Evolutionary conservation across 2,888 invertebrate genomes (phyloP), one percentile per base, ranked within the genome.

Genomic region (Zonitis immaculata): DNA sequence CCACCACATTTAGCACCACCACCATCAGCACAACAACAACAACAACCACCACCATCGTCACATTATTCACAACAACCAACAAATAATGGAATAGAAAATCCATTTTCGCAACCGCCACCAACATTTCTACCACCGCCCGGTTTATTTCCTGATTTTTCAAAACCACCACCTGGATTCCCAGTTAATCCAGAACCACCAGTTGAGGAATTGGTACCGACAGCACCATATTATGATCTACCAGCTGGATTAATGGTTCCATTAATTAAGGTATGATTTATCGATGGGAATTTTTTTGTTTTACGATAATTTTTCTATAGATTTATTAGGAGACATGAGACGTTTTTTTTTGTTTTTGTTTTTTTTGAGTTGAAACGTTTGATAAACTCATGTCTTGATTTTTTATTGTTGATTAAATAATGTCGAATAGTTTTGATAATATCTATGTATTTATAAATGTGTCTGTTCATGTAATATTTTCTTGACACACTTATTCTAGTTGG

Each of bases 221-320:
- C 92, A 65, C 95, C 97, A 46, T 99, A 98, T 75, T 98, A 90
- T 74, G 97, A 98, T 73, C 80, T 98, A 59, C 98, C 99, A 2
- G 97, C 98, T 50, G 98, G 97, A 42, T 81, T 99, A 16, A 97
- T 99, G 89, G 95, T 96, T 52, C 95, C 97, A n/a, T 82, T 97
- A 11, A 91, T 99, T 55, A 91, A 89, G 82, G 88, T 90, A 76
- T 74, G 76, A 68, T 47, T 39, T 44, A 44, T 32, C n/a, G 39
- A 25, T 26, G 9, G 11, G 26, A 47, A n/a, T 14, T n/a, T 32
- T 30, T 3, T 25, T 27, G 42, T 27, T 18, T 20, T 32, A 20
- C 18, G 20, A 14, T 9, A 32, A 18, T 9, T 52, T 44, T 30
- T 14, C 8, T 16, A 39, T 35, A 32, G 44, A 9, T 14, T 18